These are phyloP conservation scores for Drosophila percnosoma DNA, from an alignment of 2,888 invertebrate species.

Conservation along the genomic window DNA sequence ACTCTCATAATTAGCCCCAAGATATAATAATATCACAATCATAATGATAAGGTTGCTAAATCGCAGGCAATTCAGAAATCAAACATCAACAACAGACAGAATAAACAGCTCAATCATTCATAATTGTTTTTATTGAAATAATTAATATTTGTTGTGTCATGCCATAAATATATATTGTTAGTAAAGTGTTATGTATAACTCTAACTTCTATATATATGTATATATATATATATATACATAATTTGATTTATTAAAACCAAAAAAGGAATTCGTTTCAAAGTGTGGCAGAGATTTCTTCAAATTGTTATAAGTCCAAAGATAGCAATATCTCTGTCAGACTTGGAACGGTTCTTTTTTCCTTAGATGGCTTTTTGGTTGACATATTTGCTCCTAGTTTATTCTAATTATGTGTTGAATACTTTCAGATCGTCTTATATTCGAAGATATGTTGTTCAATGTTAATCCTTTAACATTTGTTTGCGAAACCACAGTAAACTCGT, in stretches of 20 bases:
- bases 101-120: slow-evolving; percentile 67
- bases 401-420: slow-evolving; percentile 29
- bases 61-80: slow-evolving; percentile 27
- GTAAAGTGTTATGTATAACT: slow-evolving; percentile 74
- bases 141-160: slow-evolving; percentile 82
- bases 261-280: slow-evolving; percentile 17
- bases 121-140: slow-evolving; percentile 77
- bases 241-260: slow-evolving; percentile 35
- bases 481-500: slow-evolving; percentile 20
- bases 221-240: slow-evolving; percentile 26
- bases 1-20: slow-evolving; percentile 21
- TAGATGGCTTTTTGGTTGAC: slow-evolving; percentile 43
- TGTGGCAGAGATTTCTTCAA: neutral
- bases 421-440: slow-evolving; percentile 10
- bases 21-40: slow-evolving; percentile 30
- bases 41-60: slow-evolving; percentile 16
- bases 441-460: slow-evolving; percentile 43
- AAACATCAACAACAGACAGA: slow-evolving; percentile 52
- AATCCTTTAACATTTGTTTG: slow-evolving; percentile 46
- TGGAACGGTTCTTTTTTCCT: slow-evolving; percentile 16
- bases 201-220: slow-evolving; percentile 67
- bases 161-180: slow-evolving; percentile 80
- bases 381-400: slow-evolving; percentile 30
- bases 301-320: neutral
- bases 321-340: neutral